Conservation (phyloP, 2,888 invertebrate species). For the Drosophila algonquin region DNA sequence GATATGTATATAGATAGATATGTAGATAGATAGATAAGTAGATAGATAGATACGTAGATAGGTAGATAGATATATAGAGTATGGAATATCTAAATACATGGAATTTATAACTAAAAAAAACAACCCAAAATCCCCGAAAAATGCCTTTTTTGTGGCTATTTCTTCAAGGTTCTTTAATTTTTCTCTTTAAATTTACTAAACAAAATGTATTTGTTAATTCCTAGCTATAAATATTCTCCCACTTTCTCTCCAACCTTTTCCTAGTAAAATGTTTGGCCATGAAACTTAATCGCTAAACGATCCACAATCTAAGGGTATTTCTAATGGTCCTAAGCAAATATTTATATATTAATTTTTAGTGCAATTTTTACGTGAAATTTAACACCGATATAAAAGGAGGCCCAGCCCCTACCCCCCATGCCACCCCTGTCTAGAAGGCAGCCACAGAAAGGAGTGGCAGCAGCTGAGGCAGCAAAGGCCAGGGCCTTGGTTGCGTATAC, state of each 20-base stretch:
- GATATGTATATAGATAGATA: no score
- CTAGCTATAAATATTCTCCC: no score
- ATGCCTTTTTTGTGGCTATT: background rate
- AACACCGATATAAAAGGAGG: constrained; percentile 56
- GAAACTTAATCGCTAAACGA: background rate
- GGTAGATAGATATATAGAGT: background rate
- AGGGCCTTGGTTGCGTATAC: constrained; percentile 52
- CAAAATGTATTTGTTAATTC: background rate
- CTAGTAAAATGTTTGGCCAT: background rate
- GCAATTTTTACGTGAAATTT: constrained; percentile 67
- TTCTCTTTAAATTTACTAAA: background rate
- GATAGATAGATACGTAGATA: background rate
- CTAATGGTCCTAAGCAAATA: constrained; percentile 52
- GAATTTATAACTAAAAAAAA: background rate
- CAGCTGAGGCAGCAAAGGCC: constrained; percentile 18
- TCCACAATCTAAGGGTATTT: constrained; percentile 38
- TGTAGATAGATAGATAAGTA: background rate
- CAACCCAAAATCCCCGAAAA: background rate
- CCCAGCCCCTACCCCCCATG: no score
- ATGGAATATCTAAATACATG: background rate
- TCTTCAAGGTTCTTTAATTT: background rate
- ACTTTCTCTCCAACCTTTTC: no score
- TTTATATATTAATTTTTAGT: constrained; percentile 64
- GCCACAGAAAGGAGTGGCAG: background rate
- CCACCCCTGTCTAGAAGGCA: no score